phyloP scores from a whole-genome alignment of 1,140 invertebrate species.

The Cydia fagiglandana region DNA sequence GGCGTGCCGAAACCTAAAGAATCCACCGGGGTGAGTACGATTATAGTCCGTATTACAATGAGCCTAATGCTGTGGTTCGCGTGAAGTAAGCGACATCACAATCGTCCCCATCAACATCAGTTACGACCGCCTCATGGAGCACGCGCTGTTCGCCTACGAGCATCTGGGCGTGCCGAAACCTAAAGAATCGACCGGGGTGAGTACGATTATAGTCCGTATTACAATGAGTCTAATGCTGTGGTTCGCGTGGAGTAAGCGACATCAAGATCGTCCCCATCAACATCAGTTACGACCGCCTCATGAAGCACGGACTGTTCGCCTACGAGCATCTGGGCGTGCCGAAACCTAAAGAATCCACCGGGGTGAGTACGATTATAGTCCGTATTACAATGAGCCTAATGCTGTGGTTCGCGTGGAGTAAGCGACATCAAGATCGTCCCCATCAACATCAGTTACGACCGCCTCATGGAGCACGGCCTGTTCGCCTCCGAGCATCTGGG shows the following conservation, averaged over 20 bases:
- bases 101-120: conserved; percentile 96
- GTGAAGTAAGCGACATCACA: conserved; percentile 90
- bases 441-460: conserved; percentile 96
- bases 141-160: conserved; percentile 95
- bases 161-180: conserved; percentile 97
- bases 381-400: conserved; percentile 87
- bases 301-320: conserved; percentile 95
- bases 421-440: conserved; percentile 94
- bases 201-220: conserved; percentile 44
- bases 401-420: conserved; percentile 87
- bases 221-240: conserved; percentile 90
- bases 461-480: conserved; percentile 93
- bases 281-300: conserved; percentile 95
- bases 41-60: conserved; percentile 75
- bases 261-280: conserved; percentile 95
- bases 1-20: conserved; percentile 98
- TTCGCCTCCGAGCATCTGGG: conserved; percentile 97
- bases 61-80: conserved; percentile 90
- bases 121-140: conserved; percentile 96
- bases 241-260: conserved; percentile 89
- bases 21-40: conserved; percentile 87
- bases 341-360: conserved; percentile 97
- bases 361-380: conserved; percentile 79
- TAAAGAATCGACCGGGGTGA: conserved; percentile 94
- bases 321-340: conserved; percentile 97